Evolutionary conservation across 1,140 invertebrate genomes (phyloP).

Genomic region (Drosophila littoralis): DNA sequence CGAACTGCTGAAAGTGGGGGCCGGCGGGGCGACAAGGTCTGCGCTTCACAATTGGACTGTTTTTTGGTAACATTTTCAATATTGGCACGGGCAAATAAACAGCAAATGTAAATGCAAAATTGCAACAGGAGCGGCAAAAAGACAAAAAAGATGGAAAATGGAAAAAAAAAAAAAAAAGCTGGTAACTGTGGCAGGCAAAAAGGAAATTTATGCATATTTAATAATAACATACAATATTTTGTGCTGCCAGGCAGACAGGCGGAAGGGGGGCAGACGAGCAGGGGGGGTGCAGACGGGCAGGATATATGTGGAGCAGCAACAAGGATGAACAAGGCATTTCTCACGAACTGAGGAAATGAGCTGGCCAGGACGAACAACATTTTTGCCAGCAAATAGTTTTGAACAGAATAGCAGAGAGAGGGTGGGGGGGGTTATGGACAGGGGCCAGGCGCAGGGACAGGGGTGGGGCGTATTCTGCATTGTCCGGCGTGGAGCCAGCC

Average conservation of each 20-base stretch:
- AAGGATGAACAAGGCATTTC: slow-evolving; percentile 74
- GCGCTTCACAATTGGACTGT: neutral
- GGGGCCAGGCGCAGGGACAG: neutral
- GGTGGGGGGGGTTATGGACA: too few relatives aligned
- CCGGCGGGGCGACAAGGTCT: neutral
- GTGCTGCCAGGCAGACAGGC: slow-evolving; percentile 27
- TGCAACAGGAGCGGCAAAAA: slow-evolving; percentile 28
- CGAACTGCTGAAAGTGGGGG: neutral
- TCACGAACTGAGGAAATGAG: slow-evolving; percentile 49
- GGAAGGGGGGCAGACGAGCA: slow-evolving; percentile 1
- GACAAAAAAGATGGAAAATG: neutral
- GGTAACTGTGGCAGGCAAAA: slow-evolving; percentile 52
- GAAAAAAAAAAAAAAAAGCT: slow-evolving; percentile 12
- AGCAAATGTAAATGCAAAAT: slow-evolving; percentile 78
- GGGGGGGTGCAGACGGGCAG: neutral
- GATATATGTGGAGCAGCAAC: slow-evolving; percentile 28
- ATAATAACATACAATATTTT: slow-evolving; percentile 71
- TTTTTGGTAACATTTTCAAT: slow-evolving; percentile 71
- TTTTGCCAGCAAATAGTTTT: slow-evolving; percentile 70
- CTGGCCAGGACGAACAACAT: slow-evolving; percentile 31
- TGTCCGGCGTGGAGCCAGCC: slow-evolving; percentile 32
- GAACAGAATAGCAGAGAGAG: neutral
- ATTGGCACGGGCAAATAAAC: slow-evolving; percentile 78
- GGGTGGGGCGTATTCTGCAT: slow-evolving; percentile 17
- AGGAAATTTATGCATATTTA: slow-evolving; percentile 82